Percentiles rank a stretch among this genome's conserved stretches.
These are phyloP conservation scores for Cyclopterus lumpus DNA, from an alignment of 2,797 vertebrate genomes.

Conservation along the genomic window DNA sequence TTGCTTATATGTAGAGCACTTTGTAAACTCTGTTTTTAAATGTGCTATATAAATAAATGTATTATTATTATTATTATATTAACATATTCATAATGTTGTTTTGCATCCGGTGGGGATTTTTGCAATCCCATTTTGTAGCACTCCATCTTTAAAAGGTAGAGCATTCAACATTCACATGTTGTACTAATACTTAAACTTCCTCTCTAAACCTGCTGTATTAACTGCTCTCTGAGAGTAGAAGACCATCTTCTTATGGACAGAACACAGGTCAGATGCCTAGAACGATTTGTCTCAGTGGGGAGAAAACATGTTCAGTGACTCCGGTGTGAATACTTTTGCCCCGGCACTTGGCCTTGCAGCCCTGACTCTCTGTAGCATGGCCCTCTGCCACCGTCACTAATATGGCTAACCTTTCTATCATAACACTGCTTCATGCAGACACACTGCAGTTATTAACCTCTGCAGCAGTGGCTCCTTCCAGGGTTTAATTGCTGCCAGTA, in stretches of 20 bases:
- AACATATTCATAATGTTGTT: too few relatives aligned
- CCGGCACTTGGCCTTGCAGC: constrained; percentile 14
- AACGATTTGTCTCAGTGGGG: constrained; percentile 36
- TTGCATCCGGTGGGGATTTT: not conserved
- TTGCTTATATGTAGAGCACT: too few relatives aligned
- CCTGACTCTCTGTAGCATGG: constrained; percentile 45
- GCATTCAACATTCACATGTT: not conserved
- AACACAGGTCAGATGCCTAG: constrained; percentile 27
- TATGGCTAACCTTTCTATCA: constrained; percentile 74
- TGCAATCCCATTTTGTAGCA: not conserved
- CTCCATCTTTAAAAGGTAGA: not conserved
- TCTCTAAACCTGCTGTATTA: too few relatives aligned
- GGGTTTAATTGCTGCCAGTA: constrained; percentile 76
- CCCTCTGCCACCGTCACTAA: constrained; percentile 62
- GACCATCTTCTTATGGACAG: constrained; percentile 4
- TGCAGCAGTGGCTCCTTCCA: constrained; percentile 57
- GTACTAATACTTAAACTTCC: not conserved
- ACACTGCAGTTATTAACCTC: constrained; percentile 78
- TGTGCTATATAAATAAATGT: too few relatives aligned
- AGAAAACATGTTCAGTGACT: constrained; percentile 39
- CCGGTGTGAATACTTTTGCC: constrained; percentile 31
- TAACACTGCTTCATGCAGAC: constrained; percentile 62
- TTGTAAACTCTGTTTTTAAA: too few relatives aligned
- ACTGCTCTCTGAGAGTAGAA: not conserved
- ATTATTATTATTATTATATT: too few relatives aligned